Conservation (phyloP, 2,888 invertebrate species). For the Eurois occulta region DNA sequence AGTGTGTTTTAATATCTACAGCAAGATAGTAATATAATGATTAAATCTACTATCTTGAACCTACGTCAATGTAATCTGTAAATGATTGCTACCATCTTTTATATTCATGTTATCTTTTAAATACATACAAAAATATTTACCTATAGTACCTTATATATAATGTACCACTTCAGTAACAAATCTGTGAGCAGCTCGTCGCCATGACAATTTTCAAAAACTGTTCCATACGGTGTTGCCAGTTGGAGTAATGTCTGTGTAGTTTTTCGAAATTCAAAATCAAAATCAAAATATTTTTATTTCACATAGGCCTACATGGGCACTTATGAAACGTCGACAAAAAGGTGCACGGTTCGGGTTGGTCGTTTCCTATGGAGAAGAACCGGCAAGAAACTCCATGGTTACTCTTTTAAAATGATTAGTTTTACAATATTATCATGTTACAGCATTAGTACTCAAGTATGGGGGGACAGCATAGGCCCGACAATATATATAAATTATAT, state of each 20-base stretch:
- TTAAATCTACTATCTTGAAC: slow-evolving; percentile 47
- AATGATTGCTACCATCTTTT: slow-evolving; percentile 43
- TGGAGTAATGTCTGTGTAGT: neutral
- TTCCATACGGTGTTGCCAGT: neutral
- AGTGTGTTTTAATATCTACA: slow-evolving; percentile 26
- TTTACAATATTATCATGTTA: too few relatives aligned
- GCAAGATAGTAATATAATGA: slow-evolving; percentile 30
- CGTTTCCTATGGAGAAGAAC: too few relatives aligned
- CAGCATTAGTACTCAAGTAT: too few relatives aligned
- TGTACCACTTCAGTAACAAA: neutral
- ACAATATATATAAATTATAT: too few relatives aligned
- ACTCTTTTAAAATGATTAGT: too few relatives aligned
- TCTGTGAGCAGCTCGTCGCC: neutral
- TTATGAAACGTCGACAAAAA: too few relatives aligned
- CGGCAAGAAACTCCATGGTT: too few relatives aligned
- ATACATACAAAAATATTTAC: neutral
- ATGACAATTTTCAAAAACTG: neutral
- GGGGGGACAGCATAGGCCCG: too few relatives aligned
- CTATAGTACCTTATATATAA: neutral
- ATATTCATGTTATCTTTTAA: slow-evolving; percentile 24
- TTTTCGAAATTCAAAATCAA: neutral
- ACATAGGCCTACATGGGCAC: too few relatives aligned
- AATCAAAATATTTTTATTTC: too few relatives aligned
- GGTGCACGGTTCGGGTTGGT: too few relatives aligned
- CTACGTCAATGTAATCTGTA: slow-evolving; percentile 49